These are phyloP conservation scores for Spea bombifrons DNA, from an alignment of 2,113 vertebrate genomes.

Conservation along the genomic window DNA sequence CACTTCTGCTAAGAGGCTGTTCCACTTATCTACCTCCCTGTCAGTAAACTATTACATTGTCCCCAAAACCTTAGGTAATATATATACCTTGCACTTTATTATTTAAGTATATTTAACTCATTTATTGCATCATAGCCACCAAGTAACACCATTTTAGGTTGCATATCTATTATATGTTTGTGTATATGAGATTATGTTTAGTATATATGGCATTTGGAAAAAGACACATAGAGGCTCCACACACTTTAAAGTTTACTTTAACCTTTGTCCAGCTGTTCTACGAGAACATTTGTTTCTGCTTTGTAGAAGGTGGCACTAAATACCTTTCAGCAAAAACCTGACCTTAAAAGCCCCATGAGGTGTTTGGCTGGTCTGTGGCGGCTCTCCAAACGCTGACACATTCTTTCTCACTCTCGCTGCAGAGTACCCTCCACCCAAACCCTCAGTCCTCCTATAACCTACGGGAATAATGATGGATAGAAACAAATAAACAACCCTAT, in stretches of 20 bases:
- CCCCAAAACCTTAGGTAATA: too few species aligned
- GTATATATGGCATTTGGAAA: background rate
- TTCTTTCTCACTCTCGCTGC: constrained; percentile 43
- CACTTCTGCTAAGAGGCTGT: too few species aligned
- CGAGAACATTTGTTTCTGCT: constrained; percentile 47
- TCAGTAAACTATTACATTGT: too few species aligned
- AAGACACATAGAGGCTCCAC: background rate
- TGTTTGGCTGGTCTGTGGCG: constrained; percentile 43
- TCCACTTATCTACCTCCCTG: too few species aligned
- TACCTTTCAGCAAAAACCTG: constrained; percentile 46
- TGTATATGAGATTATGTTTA: background rate
- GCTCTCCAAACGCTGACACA: constrained; percentile 45
- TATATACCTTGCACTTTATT: too few species aligned
- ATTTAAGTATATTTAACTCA: too few species aligned
- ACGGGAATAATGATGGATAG: constrained; percentile 37
- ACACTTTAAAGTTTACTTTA: constrained; percentile 29
- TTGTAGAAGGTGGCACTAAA: constrained; percentile 47
- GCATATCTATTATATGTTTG: too few species aligned
- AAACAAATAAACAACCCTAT: constrained; percentile 39
- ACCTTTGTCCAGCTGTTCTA: constrained; percentile 38
- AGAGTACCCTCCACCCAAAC: constrained; percentile 13
- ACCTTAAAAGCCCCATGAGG: constrained; percentile 47
- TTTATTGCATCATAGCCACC: too few species aligned
- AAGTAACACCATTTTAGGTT: too few species aligned
- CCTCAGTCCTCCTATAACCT: background rate